These are phyloP conservation scores for Galerucella nymphaeae DNA, from an alignment of 2,888 invertebrate genomes.

Conservation along the genomic window DNA sequence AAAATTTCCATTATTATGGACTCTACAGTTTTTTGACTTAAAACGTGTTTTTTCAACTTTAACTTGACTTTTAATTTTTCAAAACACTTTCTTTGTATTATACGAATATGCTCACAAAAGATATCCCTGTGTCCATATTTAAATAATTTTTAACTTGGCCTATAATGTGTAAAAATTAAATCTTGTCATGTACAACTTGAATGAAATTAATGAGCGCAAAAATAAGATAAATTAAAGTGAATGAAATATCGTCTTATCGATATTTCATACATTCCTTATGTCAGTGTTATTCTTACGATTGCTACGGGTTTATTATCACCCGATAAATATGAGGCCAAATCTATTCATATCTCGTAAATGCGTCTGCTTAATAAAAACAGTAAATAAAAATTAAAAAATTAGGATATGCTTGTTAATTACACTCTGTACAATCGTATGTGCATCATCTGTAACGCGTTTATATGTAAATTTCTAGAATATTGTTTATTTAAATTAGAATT, in stretches of 20 bases:
- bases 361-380: not conserved
- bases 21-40: too few species aligned
- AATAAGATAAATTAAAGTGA: not conserved
- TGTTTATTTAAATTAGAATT: not conserved
- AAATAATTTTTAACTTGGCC: too few species aligned
- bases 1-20: too few species aligned
- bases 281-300: constrained; percentile 6
- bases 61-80: too few species aligned
- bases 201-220: not conserved
- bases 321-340: constrained; percentile 1
- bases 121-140: too few species aligned
- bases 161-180: too few species aligned
- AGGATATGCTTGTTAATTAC: not conserved
- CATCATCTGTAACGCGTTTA: not conserved
- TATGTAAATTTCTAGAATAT: not conserved
- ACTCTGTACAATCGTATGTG: not conserved
- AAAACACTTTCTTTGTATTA: too few species aligned
- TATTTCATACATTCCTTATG: not conserved
- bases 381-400: too few species aligned
- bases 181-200: not conserved
- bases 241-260: not conserved
- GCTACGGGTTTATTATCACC: not conserved
- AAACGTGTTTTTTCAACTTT: too few species aligned
- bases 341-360: not conserved
- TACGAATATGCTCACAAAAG: too few species aligned